Base-by-base conservation (phyloP, 2,888 invertebrate genomes). In the Sicus ferrugineus region DNA sequence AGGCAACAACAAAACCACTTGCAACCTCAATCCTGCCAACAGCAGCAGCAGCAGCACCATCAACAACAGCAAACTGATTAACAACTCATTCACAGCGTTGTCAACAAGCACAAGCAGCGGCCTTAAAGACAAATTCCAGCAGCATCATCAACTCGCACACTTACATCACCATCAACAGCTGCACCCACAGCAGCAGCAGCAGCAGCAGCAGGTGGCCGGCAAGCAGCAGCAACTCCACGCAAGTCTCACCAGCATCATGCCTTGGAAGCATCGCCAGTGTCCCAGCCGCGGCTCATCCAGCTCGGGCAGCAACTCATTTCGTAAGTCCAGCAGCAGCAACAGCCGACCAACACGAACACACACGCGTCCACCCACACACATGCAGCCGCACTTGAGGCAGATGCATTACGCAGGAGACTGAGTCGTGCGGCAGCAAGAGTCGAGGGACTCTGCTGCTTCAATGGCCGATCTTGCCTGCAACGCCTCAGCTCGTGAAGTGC, bases 191-290 rank as follows among this genome's bases (percentile, higher is more conserved):
- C 74, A 75, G 30, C 72, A 73, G 56, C 69, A 73, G 71, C 63
- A 77, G 66, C 69, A 38, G 42, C 71, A 70, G 63, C 42, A 70
- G 19, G 52, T 23, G 11, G n/a, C 46, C 69, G 69, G 72, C 52
- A 71, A 74, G 38, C 81, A 82, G 63, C 81, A 83, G 72, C 80
- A 82, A 74, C 77, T 81, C 71, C 80, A 81, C 69, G 79, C 82
- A 69, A 83, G 83, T 70, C 78, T 82, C 65, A 81, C 79, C 34
- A 84, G 81, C 77, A 81, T 83, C 65, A 84, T 85, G 84, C 85
- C 85, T 16, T 85, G 85, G 85, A 85, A 84, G 71, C 86, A 85
- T 73, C 80, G 85, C 5, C 85, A 84, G 71, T 84, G 86, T 72
- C 84, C 85, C 68, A 85, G 85, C 74, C 80, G 86, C 65, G 82